These are phyloP conservation scores for Amphilophus citrinellus DNA, from an alignment of 2,113 vertebrate genomes.

Conservation along the genomic window DNA sequence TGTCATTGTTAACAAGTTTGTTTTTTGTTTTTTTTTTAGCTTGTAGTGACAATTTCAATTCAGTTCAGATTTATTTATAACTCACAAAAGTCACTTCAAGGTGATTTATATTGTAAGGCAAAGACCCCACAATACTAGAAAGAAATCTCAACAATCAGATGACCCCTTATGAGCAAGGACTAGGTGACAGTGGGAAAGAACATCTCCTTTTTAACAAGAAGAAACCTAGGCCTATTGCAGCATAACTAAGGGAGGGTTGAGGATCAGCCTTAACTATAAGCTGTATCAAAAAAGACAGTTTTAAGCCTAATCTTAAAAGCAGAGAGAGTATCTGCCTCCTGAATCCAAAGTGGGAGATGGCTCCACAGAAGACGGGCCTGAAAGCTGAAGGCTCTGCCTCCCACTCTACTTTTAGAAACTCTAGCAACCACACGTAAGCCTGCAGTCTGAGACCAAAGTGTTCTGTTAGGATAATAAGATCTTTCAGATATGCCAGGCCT, in stretches of 20 bases:
- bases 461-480: not conserved
- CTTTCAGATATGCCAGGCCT: not conserved
- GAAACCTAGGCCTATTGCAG: not conserved
- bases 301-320: not conserved
- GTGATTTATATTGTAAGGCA: not conserved
- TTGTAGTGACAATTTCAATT: not conserved
- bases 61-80: not conserved
- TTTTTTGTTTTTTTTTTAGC: not conserved
- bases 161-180: not conserved
- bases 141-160: not conserved
- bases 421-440: not conserved
- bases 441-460: not conserved
- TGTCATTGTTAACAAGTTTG: too few relatives aligned
- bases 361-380: not conserved
- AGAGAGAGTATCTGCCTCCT: not conserved
- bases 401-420: not conserved
- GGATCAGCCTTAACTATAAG: not conserved
- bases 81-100: not conserved
- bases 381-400: not conserved
- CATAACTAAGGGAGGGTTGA: not conserved
- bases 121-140: not conserved
- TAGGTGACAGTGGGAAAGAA: not conserved
- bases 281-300: not conserved
- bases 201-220: not conserved
- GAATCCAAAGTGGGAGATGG: accelerated